Evolutionary conservation across 2,113 vertebrate genomes (phyloP), one percentile per base, ranked within the genome.

Genomic region (Sardina pilchardus): DNA sequence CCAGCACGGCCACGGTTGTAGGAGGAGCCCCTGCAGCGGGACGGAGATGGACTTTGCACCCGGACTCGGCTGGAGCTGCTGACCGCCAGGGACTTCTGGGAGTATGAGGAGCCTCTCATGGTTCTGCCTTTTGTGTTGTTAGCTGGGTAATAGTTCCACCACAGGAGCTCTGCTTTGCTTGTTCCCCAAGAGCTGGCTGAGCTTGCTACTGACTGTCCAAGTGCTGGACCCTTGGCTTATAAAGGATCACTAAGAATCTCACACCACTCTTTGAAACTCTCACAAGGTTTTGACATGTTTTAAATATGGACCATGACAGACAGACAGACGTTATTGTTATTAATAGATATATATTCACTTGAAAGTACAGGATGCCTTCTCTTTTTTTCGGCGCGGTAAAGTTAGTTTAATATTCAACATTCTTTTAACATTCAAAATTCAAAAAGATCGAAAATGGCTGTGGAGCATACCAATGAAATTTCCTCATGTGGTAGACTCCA

Each of bases 51-150:
- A 86, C 94, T 95, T 90, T 94, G 94, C 14, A 95, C 92, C 34
- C 94, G 85, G 4, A 93, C 91, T 87, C 92, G 92, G 89, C 90
- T 90, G 39, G 93, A 92, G 59, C 93, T 89, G 67, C 93, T 94
- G 1, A 96, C 94, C 59, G 93, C 93, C 86, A 95, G 87, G 83
- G 93, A 95, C 91, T 95, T 96, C 90, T 95, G 94, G 44, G 91
- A 92, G 84, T 94, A 95, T 14, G 94, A 94, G 0, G 92, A 83
- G 30, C 93, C 94, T 88, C 94, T 96, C 95, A 96, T 96, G 48
- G 84, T 92, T 71, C 45, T 9, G 75, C 67, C 56, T 75, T 1
- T 47, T 81, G 12, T 80, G 67, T 17, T 82, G 83, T 83, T 39
- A 67, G 53, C 83, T 81, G 85, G 71, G 89, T 56, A 67, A 83